Conservation (phyloP, 2,113 vertebrate species). For the Orientallactaga bullata region DNA sequence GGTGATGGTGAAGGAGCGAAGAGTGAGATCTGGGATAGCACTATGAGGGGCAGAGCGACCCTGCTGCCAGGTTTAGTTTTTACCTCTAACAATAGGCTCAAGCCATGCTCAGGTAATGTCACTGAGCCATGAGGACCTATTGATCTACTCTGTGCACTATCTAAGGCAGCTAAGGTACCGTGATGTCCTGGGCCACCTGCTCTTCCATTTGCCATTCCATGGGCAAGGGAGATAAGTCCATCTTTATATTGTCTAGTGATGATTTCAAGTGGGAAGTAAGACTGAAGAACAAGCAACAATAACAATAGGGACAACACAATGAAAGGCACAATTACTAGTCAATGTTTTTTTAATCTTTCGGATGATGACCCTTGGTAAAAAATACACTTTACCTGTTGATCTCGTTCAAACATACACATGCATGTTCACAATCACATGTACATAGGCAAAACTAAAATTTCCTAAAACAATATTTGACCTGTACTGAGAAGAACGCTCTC, state of each 20-base stretch:
- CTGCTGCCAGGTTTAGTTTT: no score
- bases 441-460: background rate
- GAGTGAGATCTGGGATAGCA: background rate
- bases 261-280: background rate
- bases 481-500: background rate
- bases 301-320: background rate
- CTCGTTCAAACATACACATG: background rate
- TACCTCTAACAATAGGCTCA: background rate
- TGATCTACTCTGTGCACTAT: background rate
- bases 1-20: rapidly evolving
- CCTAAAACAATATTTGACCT: background rate
- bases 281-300: background rate
- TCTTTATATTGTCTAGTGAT: background rate
- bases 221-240: background rate
- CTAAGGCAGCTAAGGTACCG: background rate
- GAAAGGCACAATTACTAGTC: background rate
- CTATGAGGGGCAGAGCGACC: background rate
- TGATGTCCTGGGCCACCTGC: background rate
- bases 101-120: background rate
- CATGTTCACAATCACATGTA: background rate
- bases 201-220: background rate
- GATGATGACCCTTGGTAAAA: background rate
- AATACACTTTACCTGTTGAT: background rate
- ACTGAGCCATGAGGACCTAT: no score
- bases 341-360: background rate